Evolutionary conservation across 2,797 vertebrate genomes (phyloP).

Genomic region (Chaetodon trifasciatus): DNA sequence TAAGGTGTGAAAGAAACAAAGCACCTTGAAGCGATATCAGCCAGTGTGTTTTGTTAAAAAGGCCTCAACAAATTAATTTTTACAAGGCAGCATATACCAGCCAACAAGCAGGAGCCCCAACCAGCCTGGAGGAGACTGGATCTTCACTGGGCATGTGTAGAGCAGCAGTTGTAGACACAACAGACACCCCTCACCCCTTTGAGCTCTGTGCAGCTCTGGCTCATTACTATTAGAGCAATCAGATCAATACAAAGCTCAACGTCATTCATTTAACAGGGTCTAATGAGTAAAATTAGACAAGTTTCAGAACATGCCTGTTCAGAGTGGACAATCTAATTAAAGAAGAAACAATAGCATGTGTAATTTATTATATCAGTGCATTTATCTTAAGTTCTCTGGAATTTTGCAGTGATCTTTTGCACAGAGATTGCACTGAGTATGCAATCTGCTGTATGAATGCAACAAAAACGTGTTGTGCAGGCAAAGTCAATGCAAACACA

Average conservation of each 20-base stretch:
- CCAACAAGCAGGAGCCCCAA: neutral
- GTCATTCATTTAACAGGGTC: neutral
- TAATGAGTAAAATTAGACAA: neutral
- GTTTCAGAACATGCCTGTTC: neutral
- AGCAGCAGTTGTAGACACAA: constrained; percentile 66
- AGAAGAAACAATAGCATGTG: neutral
- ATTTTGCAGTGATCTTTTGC: neutral
- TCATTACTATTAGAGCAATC: neutral
- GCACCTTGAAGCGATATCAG: neutral
- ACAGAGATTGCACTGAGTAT: neutral
- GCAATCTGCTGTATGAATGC: neutral
- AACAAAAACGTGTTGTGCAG: neutral
- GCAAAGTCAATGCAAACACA: neutral
- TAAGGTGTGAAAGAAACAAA: neutral
- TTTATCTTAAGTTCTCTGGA: neutral
- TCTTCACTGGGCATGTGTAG: constrained; percentile 30
- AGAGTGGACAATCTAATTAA: neutral
- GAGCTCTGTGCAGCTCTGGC: neutral
- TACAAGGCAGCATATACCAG: neutral
- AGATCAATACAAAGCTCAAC: neutral
- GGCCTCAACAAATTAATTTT: neutral
- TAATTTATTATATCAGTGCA: neutral
- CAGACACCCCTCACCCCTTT: constrained; percentile 14
- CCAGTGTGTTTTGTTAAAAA: neutral
- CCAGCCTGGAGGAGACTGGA: constrained; percentile 7